phyloP scores from a whole-genome alignment of 2,888 invertebrate species.

The Dicyrtoma fusca region DNA sequence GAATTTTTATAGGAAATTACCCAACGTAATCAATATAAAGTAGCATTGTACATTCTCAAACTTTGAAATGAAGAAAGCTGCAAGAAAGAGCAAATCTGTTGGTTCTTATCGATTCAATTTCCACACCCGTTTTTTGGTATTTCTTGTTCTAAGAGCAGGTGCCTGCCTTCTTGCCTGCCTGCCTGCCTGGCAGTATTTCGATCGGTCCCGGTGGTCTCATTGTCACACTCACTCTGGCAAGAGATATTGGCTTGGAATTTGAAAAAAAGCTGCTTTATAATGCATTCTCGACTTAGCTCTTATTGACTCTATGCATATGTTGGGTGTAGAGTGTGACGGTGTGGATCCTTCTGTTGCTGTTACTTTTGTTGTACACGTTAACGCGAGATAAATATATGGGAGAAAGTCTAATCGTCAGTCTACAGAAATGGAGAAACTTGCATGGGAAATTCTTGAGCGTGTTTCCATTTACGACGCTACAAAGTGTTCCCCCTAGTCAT shows the following conservation, averaged over 20 bases:
- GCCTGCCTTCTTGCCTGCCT: conserved; percentile 50
- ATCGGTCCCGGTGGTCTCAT: conserved; percentile 55
- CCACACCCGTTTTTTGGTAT: conserved; percentile 21
- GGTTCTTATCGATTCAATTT: conserved; percentile 38
- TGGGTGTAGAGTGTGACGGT: background rate
- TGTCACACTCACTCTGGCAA: conserved; percentile 47
- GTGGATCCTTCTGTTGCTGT: background rate
- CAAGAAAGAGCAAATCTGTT: conserved; percentile 16
- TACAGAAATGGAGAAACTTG: too few relatives aligned
- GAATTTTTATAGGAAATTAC: too few relatives aligned
- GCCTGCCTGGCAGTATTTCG: conserved; percentile 52
- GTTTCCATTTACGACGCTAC: conserved; percentile 19
- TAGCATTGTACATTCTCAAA: too few relatives aligned
- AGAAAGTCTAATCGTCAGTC: background rate
- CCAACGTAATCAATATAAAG: too few relatives aligned
- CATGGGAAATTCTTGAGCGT: background rate
- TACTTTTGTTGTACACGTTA: too few relatives aligned
- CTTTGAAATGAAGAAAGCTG: too few relatives aligned
- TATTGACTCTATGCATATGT: conserved; percentile 23
- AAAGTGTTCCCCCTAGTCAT: background rate
- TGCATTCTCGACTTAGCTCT: conserved; percentile 31
- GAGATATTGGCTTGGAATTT: conserved; percentile 43
- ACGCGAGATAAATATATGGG: background rate
- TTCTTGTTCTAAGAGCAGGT: conserved; percentile 42
- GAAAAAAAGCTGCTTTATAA: conserved; percentile 37